A percentile compares a stretch with the other conserved stretches of the same genome.
These are phyloP conservation scores for Sminthurinus aureus DNA, from an alignment of 2,888 invertebrate genomes.

Conservation along the genomic window DNA sequence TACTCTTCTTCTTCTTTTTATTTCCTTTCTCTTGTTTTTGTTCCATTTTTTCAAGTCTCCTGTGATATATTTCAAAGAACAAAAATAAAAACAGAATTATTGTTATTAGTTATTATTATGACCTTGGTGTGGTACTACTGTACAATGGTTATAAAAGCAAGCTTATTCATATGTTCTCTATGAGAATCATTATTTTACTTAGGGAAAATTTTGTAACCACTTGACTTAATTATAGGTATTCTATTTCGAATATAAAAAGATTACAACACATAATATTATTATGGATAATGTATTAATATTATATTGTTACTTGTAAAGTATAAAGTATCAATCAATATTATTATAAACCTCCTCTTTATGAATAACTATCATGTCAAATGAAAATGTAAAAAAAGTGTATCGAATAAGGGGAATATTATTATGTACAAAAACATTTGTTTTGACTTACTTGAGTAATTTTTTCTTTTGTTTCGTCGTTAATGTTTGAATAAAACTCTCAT, in stretches of 20 bases:
- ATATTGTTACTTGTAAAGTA: no score
- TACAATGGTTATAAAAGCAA: background rate
- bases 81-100: conserved; percentile 14
- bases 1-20: conserved; percentile 50
- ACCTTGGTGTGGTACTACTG: no score
- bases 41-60: conserved; percentile 55
- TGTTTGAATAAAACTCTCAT: conserved; percentile 77
- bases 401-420: background rate
- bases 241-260: no score
- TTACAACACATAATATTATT: no score
- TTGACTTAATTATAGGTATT: no score
- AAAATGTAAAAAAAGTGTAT: background rate
- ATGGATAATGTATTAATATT: no score
- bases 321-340: no score
- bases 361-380: no score
- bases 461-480: conserved; percentile 88
- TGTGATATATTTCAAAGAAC: conserved; percentile 29
- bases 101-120: background rate
- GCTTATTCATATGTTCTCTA: background rate
- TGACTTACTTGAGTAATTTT: conserved; percentile 80
- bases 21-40: conserved; percentile 50
- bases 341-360: no score
- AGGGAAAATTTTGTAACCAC: no score
- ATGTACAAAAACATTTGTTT: background rate
- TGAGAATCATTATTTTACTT: no score